Conservation (phyloP, 1,140 invertebrate genomes). For the Mylabris phalerata region DNA sequence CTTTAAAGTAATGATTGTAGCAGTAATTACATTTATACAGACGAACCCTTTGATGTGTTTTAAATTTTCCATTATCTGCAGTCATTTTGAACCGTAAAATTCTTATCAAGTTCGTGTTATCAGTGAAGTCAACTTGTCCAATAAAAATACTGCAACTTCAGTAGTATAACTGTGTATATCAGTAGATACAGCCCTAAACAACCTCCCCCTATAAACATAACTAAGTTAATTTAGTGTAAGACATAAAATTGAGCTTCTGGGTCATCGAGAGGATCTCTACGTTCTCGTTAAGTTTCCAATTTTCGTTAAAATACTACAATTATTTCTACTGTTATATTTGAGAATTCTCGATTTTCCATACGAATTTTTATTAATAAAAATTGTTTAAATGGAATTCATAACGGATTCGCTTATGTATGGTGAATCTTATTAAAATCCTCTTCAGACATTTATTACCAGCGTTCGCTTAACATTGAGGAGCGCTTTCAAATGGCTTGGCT, state of each 20-base stretch:
- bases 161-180: slow-evolving; percentile 31
- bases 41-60: slow-evolving; percentile 17
- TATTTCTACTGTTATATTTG: not conserved
- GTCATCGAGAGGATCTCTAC: slow-evolving; percentile 26
- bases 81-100: not conserved
- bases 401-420: no score
- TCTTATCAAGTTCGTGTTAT: no score
- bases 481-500: slow-evolving; percentile 1
- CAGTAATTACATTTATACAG: slow-evolving; percentile 24
- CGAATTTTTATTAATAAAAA: no score
- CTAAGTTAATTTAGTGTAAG: slow-evolving; percentile 39
- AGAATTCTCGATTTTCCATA: no score
- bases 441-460: slow-evolving; percentile 14
- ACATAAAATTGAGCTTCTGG: slow-evolving; percentile 35
- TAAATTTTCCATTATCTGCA: slow-evolving; percentile 12
- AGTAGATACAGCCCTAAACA: slow-evolving; percentile 35
- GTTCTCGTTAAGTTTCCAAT: not conserved
- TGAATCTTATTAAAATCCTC: no score
- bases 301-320: not conserved
- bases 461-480: not conserved
- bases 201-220: slow-evolving; percentile 36
- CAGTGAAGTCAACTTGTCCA: slow-evolving; percentile 13
- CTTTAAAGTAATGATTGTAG: slow-evolving; percentile 22
- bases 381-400: no score
- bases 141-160: slow-evolving; percentile 34